Evolutionary conservation across 2,888 invertebrate genomes (phyloP), one percentile per base, ranked within the genome.

Genomic region (Ryuthela nishihirai): DNA sequence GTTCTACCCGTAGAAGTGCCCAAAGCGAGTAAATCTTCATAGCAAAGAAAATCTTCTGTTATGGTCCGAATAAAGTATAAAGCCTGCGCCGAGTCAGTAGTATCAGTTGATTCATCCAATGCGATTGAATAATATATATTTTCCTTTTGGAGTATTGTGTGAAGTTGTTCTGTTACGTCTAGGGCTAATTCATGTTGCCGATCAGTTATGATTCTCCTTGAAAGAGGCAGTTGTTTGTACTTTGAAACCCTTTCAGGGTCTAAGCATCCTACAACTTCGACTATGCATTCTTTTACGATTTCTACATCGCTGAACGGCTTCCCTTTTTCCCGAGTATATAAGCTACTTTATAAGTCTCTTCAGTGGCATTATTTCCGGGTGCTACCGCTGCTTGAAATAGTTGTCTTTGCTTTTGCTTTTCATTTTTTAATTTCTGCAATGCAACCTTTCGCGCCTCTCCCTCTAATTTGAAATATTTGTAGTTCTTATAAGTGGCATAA

Each of bases 221-320:
- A 47, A 39, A 47, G 40, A 39, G 29, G 39, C 26, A 39, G 21
- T 40, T 47, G 26, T 26, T 39, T 39, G 32, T 26, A 39, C 18
- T 47, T 26, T 1, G 2, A 9, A 26, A 39, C 26, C 23, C 29
- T 4, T 21, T 26, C 38, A 4, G 29, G 29, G 23, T 47, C 26
- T 39, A 47, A 39, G 6, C 6, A 21, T n/a, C 39, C 2, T 25
- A 39, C 38, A 35, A 21, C 39, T n/a, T 25, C 40, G 15, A 39
- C 26, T 39, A 40, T 47, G 4, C 40, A 47, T 39, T 47, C 29
- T 39, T 47, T 49, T 10, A 49, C 41, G 12, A 41, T 29, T 49
- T 49, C 32, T 21, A 41, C 24, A 10, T 46, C 38, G 24, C 15
- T 46, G 23, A 46, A 36, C 36, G 36, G 36, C n/a, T 24, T 36